phyloP scores from a whole-genome alignment of 2,797 vertebrate genomes.

The Dryobates pubescens region DNA sequence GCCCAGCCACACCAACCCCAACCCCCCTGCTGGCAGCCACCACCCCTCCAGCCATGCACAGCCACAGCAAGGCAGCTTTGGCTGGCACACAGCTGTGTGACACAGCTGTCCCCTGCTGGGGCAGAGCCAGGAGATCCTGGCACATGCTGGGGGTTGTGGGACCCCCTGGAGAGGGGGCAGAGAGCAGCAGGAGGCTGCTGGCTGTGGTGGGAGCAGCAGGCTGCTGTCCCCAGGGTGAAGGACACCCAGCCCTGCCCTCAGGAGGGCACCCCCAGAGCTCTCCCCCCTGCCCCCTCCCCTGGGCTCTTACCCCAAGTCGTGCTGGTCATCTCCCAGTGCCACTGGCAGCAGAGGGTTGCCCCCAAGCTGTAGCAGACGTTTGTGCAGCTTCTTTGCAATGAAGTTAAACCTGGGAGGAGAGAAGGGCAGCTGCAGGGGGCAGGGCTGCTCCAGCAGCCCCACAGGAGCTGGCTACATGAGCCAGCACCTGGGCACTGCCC shows the following conservation, averaged over 20 bases:
- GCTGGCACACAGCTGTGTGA: background rate
- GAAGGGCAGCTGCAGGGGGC: background rate
- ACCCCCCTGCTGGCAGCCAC: background rate
- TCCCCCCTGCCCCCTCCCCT: background rate
- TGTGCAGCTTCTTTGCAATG: conserved; percentile 93
- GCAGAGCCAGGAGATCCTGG: background rate
- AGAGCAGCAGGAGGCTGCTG: background rate
- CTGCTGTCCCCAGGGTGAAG: background rate
- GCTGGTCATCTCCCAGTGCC: conserved; percentile 92
- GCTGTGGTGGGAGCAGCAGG: background rate
- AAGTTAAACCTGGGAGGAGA: conserved; percentile 91
- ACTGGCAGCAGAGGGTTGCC: conserved; percentile 81
- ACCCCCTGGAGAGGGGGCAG: background rate
- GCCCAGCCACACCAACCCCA: background rate
- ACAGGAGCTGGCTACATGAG: background rate
- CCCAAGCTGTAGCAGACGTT: conserved; percentile 90
- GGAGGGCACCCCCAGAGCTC: fast-evolving
- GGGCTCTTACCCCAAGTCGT: conserved; percentile 90
- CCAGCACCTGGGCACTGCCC: background rate
- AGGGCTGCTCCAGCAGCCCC: background rate
- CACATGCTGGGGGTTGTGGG: fast-evolving
- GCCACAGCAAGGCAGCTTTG: background rate
- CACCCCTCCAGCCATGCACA: fast-evolving
- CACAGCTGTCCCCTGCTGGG: background rate
- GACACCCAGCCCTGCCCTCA: background rate